Conservation (phyloP, 2,113 vertebrate species). For the Pseudolaguvia tuberculata region DNA sequence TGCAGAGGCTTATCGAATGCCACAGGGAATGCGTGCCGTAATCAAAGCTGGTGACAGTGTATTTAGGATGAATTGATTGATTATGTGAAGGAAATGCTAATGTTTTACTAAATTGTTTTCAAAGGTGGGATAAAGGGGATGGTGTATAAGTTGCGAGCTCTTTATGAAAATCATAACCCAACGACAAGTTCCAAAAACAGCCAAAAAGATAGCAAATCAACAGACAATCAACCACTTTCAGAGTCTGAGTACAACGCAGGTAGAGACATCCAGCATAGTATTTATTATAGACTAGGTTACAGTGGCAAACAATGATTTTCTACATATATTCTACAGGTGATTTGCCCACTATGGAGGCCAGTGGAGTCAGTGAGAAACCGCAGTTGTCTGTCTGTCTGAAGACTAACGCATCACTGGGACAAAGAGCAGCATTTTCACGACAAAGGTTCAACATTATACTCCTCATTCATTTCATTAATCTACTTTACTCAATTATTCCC, state of each 20-base stretch:
- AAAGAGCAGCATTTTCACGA: background rate
- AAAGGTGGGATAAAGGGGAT: constrained; percentile 60
- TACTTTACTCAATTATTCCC: no score
- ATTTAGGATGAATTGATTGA: background rate
- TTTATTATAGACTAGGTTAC: background rate
- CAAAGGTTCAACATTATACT: constrained; percentile 39
- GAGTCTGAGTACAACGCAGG: constrained; percentile 37
- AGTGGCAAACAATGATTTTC: background rate
- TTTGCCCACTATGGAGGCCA: constrained; percentile 6
- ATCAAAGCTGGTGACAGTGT: no score
- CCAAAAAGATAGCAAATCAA: background rate
- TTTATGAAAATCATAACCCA: constrained; percentile 48
- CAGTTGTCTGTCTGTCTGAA: background rate
- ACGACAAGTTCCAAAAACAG: constrained; percentile 36
- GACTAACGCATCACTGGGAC: background rate
- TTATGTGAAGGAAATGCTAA: constrained; percentile 8
- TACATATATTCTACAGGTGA: constrained; percentile 14
- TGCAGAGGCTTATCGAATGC: no score
- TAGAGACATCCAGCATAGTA: constrained; percentile 15
- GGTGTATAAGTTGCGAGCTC: constrained; percentile 60
- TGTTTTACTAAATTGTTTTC: constrained; percentile 13
- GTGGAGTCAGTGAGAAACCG: constrained; percentile 3
- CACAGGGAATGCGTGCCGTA: no score
- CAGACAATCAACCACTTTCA: constrained; percentile 11
- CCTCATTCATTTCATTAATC: background rate